These are phyloP conservation scores for Drosophila prosaltans DNA, from an alignment of 1,140 invertebrate species.

Conservation along the genomic window DNA sequence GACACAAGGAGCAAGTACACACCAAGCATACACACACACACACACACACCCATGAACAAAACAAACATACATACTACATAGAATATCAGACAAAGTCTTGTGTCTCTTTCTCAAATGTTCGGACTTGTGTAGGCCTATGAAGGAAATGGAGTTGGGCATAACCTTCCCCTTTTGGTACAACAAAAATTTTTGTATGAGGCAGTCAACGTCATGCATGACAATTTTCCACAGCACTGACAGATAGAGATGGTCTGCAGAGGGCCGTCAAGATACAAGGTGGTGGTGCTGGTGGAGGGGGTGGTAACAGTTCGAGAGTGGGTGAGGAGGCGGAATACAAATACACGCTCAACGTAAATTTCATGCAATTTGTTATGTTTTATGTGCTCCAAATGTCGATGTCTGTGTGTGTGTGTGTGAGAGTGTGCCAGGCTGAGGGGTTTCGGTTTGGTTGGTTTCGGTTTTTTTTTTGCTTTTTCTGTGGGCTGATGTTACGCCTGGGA, in stretches of 20 bases:
- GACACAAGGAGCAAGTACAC: neutral
- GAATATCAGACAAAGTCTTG: conserved; percentile 29
- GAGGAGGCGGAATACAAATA: conserved; percentile 20
- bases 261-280: neutral
- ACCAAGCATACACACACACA: neutral
- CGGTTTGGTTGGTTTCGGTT: conserved; percentile 1
- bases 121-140: conserved; percentile 45
- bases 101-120: conserved; percentile 23
- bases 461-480: conserved; percentile 16
- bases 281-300: neutral
- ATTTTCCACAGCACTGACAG: conserved; percentile 44
- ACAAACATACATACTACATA: neutral
- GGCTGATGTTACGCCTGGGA: conserved; percentile 75
- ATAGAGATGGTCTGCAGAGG: conserved; percentile 5
- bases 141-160: conserved; percentile 5
- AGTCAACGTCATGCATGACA: conserved; percentile 74
- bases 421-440: conserved; percentile 1
- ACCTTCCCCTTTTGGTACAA: conserved; percentile 21
- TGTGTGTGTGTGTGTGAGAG: neutral
- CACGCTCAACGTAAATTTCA: conserved; percentile 74
- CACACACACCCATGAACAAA: neutral
- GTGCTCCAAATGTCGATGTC: conserved; percentile 39
- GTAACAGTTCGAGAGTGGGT: too few relatives aligned
- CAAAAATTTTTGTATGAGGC: conserved; percentile 43
- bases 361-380: conserved; percentile 82